Percentiles rank a stretch among this genome's conserved stretches.
Conservation (phyloP, 2,797 vertebrate species). For the Onychomys torridus region DNA sequence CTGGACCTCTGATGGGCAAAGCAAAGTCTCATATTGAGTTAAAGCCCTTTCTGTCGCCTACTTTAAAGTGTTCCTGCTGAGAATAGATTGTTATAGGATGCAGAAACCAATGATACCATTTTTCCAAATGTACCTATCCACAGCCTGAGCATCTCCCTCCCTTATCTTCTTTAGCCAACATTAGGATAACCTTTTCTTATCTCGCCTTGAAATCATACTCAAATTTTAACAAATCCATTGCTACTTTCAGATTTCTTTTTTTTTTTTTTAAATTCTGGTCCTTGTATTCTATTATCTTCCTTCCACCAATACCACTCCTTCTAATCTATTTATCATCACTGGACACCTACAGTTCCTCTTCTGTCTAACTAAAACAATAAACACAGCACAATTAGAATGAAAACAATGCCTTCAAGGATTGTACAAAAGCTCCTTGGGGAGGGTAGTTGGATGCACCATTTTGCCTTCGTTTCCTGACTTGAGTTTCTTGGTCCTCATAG, state of each 20-base stretch:
- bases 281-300: neutral
- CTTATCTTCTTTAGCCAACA: neutral
- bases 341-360: too few relatives aligned
- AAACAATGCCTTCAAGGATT: neutral
- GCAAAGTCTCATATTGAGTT: neutral
- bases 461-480: neutral
- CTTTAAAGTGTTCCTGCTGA: neutral
- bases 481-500: neutral
- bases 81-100: neutral
- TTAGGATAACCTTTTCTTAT: neutral
- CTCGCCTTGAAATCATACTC: neutral
- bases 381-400: neutral
- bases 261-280: neutral
- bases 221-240: neutral
- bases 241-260: neutral
- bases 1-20: neutral
- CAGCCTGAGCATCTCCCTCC: neutral
- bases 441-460: neutral
- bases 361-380: too few relatives aligned
- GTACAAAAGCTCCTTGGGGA: neutral
- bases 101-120: neutral
- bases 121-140: neutral
- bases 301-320: neutral
- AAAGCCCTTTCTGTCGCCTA: neutral
- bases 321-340: too few relatives aligned